Evolutionary conservation across 2,113 vertebrate genomes (phyloP).

Genomic region (Clarias macrocephalus): DNA sequence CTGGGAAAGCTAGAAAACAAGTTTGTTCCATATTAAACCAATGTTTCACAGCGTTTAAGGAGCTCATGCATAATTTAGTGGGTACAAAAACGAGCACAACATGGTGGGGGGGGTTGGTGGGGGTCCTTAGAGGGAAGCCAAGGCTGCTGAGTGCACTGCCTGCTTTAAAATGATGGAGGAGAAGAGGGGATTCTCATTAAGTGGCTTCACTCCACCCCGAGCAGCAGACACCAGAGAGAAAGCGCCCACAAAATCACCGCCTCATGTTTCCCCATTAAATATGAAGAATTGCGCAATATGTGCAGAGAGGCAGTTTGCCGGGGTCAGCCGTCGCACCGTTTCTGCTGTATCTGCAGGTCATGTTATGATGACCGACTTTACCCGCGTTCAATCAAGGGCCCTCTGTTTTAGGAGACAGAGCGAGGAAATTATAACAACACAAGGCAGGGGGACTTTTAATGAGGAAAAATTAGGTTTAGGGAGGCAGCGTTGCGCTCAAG

Average conservation of each 20-base stretch:
- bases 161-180: constrained; percentile 60
- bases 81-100: constrained; percentile 54
- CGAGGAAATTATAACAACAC: constrained; percentile 53
- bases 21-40: constrained; percentile 62
- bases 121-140: constrained; percentile 51
- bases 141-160: constrained; percentile 57
- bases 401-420: constrained; percentile 49
- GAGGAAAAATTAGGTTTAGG: constrained; percentile 54
- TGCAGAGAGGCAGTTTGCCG: constrained; percentile 54
- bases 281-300: constrained; percentile 59
- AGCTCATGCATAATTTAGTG: constrained; percentile 59
- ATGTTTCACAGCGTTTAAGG: constrained; percentile 62
- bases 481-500: constrained; percentile 15
- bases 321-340: constrained; percentile 46
- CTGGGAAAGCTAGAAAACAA: constrained; percentile 50
- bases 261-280: constrained; percentile 60
- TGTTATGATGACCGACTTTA: constrained; percentile 57
- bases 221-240: constrained; percentile 53
- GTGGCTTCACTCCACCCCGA: constrained; percentile 55
- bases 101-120: constrained; percentile 42
- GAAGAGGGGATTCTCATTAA: constrained; percentile 58
- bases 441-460: constrained; percentile 59
- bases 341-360: constrained; percentile 57
- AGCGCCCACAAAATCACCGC: constrained; percentile 52
- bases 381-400: constrained; percentile 49